Conservation (phyloP, 1,140 invertebrate species). For the Hylaeus anthracinus region DNA sequence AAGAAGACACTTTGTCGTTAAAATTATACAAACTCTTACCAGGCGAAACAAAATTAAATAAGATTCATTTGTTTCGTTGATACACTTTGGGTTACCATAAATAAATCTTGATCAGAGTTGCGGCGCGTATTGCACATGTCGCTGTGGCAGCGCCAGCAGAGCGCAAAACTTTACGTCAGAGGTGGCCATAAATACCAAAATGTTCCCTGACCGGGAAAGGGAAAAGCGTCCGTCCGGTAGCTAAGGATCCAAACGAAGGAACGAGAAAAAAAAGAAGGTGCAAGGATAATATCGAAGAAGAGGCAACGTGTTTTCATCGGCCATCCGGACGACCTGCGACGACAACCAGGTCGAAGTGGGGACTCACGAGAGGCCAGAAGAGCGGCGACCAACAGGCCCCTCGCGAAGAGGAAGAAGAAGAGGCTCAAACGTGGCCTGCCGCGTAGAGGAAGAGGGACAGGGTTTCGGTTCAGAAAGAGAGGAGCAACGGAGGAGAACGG, state of each 20-base stretch:
- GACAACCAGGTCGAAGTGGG: constrained; percentile 48
- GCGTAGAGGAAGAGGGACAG: constrained; percentile 5
- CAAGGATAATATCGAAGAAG: constrained; percentile 21
- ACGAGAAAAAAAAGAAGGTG: constrained; percentile 10
- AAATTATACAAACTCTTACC: no score
- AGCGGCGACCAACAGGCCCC: constrained; percentile 7
- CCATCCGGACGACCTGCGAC: constrained; percentile 32
- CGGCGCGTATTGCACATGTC: no score
- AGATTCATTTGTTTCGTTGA: no score
- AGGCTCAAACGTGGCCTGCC: constrained; percentile 20
- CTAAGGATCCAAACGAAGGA: background rate
- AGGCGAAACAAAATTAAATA: no score
- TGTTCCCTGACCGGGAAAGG: background rate
- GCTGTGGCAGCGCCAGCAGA: no score
- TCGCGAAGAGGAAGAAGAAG: constrained; percentile 7
- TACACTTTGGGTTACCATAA: no score
- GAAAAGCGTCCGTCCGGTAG: background rate
- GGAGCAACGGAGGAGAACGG: constrained; percentile 73
- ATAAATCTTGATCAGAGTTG: no score
- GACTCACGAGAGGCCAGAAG: constrained; percentile 44
- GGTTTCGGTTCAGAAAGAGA: constrained; percentile 36
- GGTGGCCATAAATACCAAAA: no score
- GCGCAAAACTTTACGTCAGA: no score
- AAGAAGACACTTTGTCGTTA: no score
- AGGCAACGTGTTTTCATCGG: constrained; percentile 24